phyloP scores from a whole-genome alignment of 2,888 invertebrate species.

The Beris chalybata region DNA sequence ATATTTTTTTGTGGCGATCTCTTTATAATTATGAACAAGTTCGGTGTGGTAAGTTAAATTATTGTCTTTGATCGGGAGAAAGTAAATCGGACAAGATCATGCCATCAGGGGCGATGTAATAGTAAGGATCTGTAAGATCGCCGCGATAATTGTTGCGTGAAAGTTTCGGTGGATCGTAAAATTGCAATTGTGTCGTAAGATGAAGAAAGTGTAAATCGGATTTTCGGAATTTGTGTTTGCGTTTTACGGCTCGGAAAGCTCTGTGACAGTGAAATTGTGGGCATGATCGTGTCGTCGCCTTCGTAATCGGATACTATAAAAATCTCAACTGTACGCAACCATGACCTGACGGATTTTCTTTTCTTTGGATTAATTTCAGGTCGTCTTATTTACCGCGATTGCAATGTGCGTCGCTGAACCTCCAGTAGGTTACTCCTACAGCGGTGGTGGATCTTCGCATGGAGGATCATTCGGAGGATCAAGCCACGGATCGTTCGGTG shows the following conservation, averaged over 20 bases:
- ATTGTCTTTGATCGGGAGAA: constrained; percentile 15
- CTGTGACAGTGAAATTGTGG: constrained; percentile 22
- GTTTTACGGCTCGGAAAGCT: neutral
- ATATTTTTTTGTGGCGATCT: constrained; percentile 22
- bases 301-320: neutral
- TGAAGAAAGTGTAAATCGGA: constrained; percentile 26
- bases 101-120: neutral
- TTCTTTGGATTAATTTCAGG: constrained; percentile 58
- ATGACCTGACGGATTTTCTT: neutral
- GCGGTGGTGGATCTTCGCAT: constrained; percentile 20
- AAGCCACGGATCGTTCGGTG: constrained; percentile 27
- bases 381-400: constrained; percentile 72
- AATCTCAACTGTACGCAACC: neutral
- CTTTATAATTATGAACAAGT: constrained; percentile 27
- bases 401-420: constrained; percentile 69
- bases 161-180: constrained; percentile 7
- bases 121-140: constrained; percentile 8
- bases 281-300: constrained; percentile 8
- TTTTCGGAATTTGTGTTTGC: constrained; percentile 11
- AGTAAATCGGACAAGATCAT: constrained; percentile 16
- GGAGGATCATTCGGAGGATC: constrained; percentile 26
- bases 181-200: constrained; percentile 4
- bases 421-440: constrained; percentile 64
- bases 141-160: constrained; percentile 1
- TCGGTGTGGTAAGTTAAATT: constrained; percentile 30